A percentile compares a stretch with the other conserved stretches of the same genome.
Evolutionary conservation across 2,797 vertebrate genomes (phyloP).

Genomic region (Emydoidea blandingii): DNA sequence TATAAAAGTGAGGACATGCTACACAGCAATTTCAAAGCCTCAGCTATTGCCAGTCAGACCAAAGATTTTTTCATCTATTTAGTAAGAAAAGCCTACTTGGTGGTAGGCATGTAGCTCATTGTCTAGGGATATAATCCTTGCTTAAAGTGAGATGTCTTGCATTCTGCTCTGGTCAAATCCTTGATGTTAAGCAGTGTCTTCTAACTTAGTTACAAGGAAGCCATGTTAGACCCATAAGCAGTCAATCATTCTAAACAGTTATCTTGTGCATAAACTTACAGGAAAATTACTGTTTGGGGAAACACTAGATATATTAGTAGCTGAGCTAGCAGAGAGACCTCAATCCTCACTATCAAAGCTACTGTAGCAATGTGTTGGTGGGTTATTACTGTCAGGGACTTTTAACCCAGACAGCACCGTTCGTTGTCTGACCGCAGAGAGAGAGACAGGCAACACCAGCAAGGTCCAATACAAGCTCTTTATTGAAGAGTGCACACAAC

Average conservation of each 20-base stretch:
- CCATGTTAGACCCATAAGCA: not conserved
- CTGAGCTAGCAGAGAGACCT: not conserved
- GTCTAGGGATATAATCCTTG: not conserved
- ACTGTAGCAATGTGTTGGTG: not conserved
- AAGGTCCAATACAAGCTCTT: no score
- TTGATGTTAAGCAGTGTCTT: not conserved
- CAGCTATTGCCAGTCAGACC: not conserved
- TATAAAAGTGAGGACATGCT: not conserved
- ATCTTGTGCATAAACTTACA: not conserved
- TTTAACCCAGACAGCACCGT: no score
- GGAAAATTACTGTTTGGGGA: not conserved
- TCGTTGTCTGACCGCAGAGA: no score
- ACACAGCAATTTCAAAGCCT: not conserved
- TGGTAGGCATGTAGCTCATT: not conserved
- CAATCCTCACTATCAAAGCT: not conserved
- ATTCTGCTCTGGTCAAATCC: not conserved
- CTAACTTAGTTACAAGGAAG: not conserved
- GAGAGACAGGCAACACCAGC: no score
- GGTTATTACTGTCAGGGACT: no score
- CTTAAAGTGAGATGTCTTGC: not conserved
- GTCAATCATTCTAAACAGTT: not conserved
- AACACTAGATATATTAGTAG: not conserved
- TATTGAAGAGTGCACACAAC: no score
- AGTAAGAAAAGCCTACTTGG: not conserved
- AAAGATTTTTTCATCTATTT: not conserved